A percentile compares a stretch with the other conserved stretches of the same genome.
Evolutionary conservation across 2,888 invertebrate genomes (phyloP).

Genomic region (Erpobdella octoculata): DNA sequence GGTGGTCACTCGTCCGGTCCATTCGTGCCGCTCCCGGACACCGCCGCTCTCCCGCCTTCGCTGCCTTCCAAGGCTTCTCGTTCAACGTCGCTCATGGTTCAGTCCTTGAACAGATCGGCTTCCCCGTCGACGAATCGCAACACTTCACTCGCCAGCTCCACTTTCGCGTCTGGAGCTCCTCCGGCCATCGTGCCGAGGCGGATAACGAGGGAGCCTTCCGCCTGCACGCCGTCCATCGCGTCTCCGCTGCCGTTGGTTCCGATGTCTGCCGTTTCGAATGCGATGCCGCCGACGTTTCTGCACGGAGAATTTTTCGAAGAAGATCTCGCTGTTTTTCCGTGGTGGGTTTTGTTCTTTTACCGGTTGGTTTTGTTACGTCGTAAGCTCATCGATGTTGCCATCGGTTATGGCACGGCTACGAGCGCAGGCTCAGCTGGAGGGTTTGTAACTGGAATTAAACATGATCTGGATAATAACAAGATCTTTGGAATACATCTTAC

Average conservation of each 20-base stretch:
- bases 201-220: constrained; percentile 1
- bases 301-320: constrained; percentile 21
- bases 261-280: background rate
- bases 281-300: background rate
- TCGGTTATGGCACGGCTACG: no score
- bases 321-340: constrained; percentile 24
- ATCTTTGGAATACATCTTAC: no score
- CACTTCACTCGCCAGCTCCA: background rate
- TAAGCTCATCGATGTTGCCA: no score
- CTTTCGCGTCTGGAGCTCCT: constrained; percentile 3
- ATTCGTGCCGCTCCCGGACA: no score
- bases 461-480: no score
- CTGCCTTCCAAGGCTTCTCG: background rate
- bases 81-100: background rate
- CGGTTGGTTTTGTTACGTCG: background rate
- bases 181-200: constrained; percentile 9
- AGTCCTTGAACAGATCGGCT: background rate
- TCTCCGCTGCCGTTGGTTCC: background rate
- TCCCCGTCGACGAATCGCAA: background rate
- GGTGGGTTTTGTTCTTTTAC: constrained; percentile 6
- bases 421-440: no score
- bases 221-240: background rate
- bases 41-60: no score
- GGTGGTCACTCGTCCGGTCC: no score
- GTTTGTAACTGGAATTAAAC: no score